phyloP scores from a whole-genome alignment of 2,888 invertebrate species.

The Panzeria rudis region DNA sequence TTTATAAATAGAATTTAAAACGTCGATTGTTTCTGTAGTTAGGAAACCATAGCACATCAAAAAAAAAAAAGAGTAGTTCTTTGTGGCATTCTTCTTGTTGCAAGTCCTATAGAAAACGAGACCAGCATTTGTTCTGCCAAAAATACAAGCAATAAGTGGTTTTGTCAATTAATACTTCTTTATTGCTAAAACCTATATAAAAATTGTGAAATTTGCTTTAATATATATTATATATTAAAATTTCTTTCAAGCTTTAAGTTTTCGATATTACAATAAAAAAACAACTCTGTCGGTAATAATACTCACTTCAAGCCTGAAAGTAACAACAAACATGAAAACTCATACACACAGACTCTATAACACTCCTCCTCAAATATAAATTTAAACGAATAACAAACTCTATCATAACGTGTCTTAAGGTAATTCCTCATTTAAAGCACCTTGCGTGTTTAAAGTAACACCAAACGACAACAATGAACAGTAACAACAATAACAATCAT shows the following conservation, averaged over 20 bases:
- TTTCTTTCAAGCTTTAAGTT: not conserved
- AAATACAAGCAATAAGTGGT: no score
- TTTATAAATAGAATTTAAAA: no score
- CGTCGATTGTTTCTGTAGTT: no score
- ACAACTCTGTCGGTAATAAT: not conserved
- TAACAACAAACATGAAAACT: not conserved
- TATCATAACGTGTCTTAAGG: constrained; percentile 77
- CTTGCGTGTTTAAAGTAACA: constrained; percentile 81
- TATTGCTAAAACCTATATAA: no score
- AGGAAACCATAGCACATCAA: no score
- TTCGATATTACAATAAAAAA: not conserved
- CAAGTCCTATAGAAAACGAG: no score
- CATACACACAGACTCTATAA: not conserved
- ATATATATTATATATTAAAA: not conserved
- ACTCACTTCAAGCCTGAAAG: not conserved
- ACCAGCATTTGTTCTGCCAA: no score
- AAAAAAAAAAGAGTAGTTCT: no score
- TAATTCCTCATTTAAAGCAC: constrained; percentile 78
- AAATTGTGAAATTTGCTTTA: not conserved
- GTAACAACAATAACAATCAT: constrained; percentile 32
- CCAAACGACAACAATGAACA: constrained; percentile 66
- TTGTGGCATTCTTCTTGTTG: no score
- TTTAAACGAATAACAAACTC: constrained; percentile 24
- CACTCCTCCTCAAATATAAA: not conserved
- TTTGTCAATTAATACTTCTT: no score